Conservation (phyloP, 2,888 invertebrate species). For the Polymixis flavicincta region DNA sequence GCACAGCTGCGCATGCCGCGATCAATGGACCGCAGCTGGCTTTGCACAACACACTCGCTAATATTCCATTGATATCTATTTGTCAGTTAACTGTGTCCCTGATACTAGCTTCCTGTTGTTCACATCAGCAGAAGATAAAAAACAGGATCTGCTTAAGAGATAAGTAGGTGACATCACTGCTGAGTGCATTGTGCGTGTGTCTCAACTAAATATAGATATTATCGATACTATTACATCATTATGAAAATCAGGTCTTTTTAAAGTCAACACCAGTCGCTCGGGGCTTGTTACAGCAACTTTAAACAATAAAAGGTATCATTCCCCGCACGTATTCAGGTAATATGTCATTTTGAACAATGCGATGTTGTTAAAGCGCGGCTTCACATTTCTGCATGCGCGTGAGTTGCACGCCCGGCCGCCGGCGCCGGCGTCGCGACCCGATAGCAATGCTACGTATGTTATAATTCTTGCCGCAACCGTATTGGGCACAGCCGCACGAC, state of each 20-base stretch:
- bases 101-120: slow-evolving; percentile 66
- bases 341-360: slow-evolving; percentile 58
- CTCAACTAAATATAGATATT: slow-evolving; percentile 29
- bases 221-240: slow-evolving; percentile 41
- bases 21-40: slow-evolving; percentile 79
- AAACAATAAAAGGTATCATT: slow-evolving; percentile 47
- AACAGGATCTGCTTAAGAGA: slow-evolving; percentile 58
- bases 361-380: slow-evolving; percentile 49
- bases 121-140: slow-evolving; percentile 51
- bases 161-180: slow-evolving; percentile 41
- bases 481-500: slow-evolving; percentile 56
- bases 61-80: slow-evolving; percentile 73
- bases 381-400: slow-evolving; percentile 62
- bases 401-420: slow-evolving; percentile 50
- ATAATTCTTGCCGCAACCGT: slow-evolving; percentile 64
- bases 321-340: slow-evolving; percentile 42
- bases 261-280: slow-evolving; percentile 33
- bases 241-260: slow-evolving; percentile 46
- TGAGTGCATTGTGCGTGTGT: slow-evolving; percentile 18
- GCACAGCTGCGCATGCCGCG: slow-evolving; percentile 72
- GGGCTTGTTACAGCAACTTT: slow-evolving; percentile 5
- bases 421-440: slow-evolving; percentile 63
- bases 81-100: slow-evolving; percentile 57
- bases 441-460: slow-evolving; percentile 64
- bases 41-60: slow-evolving; percentile 68